Conservation (phyloP, 2,113 vertebrate species). For the Cervus canadensis region DNA sequence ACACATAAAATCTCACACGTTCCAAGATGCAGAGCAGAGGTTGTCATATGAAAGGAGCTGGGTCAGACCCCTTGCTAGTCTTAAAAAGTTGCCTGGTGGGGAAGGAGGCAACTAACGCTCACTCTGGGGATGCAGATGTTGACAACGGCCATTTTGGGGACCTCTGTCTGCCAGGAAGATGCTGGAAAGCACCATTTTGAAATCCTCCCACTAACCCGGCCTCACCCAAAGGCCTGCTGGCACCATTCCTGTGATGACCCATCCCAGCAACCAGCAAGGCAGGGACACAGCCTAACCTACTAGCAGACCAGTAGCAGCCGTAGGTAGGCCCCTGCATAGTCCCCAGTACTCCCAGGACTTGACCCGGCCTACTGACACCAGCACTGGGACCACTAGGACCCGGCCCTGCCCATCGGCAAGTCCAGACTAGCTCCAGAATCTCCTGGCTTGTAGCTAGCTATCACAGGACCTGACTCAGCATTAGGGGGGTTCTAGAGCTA, state of each 20-base stretch:
- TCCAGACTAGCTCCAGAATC: neutral
- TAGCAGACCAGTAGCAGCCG: too few relatives aligned
- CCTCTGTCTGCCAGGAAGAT: neutral
- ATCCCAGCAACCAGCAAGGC: neutral
- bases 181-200: neutral
- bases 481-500: neutral
- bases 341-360: neutral
- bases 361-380: neutral
- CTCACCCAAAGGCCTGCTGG: neutral
- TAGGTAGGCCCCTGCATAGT: neutral
- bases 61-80: neutral
- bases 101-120: neutral
- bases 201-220: neutral
- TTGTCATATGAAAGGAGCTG: neutral
- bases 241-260: neutral
- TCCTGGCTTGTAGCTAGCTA: neutral
- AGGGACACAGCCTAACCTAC: neutral
- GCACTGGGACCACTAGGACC: neutral
- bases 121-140: neutral
- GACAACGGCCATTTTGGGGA: neutral
- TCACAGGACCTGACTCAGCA: neutral
- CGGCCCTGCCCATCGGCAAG: neutral
- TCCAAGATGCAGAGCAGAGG: neutral
- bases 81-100: neutral
- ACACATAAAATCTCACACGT: neutral